phyloP scores from a whole-genome alignment of 2,113 vertebrate genomes.

The Ceratotherium simum region DNA sequence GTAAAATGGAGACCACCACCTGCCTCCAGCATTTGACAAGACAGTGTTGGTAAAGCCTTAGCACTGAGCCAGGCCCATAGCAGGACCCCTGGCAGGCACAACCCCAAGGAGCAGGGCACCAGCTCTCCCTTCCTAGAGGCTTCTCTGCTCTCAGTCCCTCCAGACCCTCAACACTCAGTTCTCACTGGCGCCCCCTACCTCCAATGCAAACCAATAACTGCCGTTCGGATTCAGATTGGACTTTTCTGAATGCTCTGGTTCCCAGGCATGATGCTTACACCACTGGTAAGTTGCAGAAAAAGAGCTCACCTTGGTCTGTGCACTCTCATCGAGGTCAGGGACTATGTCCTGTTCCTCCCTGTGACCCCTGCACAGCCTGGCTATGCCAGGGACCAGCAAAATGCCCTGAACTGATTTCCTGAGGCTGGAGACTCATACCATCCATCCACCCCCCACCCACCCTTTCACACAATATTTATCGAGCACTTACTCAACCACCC shows the following conservation, averaged over 20 bases:
- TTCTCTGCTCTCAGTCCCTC: background rate
- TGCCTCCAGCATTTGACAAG: background rate
- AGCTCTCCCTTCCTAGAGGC: background rate
- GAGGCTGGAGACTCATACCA: background rate
- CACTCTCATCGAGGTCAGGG: background rate
- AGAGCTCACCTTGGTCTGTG: background rate
- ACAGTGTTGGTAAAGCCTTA: background rate
- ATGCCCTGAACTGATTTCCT: background rate
- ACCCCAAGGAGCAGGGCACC: accelerated
- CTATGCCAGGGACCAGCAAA: background rate
- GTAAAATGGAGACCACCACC: background rate
- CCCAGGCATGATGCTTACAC: background rate
- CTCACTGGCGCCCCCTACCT: background rate
- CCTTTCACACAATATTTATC: background rate
- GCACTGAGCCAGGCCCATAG: background rate
- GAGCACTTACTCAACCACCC: background rate
- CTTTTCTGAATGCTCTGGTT: background rate
- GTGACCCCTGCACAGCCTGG: background rate
- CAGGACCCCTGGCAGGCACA: background rate
- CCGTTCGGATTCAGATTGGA: background rate
- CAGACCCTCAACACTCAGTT: background rate
- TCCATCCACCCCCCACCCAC: background rate
- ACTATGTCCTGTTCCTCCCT: background rate
- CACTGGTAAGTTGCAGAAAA: background rate
- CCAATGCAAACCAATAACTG: background rate